phyloP scores from a whole-genome alignment of 2,888 invertebrate genomes.

The Drosophila paucipuncta region DNA sequence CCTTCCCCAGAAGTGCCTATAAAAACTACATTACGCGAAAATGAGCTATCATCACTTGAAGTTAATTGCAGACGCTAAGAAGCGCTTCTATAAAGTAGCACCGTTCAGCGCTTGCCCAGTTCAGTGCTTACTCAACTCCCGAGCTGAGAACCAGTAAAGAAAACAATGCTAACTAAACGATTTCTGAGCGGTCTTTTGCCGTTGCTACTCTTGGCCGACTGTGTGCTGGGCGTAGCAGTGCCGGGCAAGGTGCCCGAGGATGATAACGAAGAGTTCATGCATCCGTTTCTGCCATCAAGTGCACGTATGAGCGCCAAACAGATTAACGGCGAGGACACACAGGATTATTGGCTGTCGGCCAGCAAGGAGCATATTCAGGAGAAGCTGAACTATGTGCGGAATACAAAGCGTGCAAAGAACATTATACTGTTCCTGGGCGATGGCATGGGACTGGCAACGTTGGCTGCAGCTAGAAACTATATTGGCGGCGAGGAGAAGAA shows the following conservation, averaged over 20 bases:
- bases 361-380: slow-evolving; percentile 69
- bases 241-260: slow-evolving; percentile 34
- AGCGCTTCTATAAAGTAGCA: slow-evolving; percentile 56
- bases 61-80: slow-evolving; percentile 20
- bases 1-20: slow-evolving; percentile 26
- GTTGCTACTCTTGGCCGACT: slow-evolving; percentile 27
- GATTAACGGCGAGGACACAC: slow-evolving; percentile 52
- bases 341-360: slow-evolving; percentile 71
- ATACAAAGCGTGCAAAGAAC: slow-evolving; percentile 88
- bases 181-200: slow-evolving; percentile 17
- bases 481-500: slow-evolving; percentile 91
- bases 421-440: slow-evolving; percentile 94
- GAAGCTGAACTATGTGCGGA: slow-evolving; percentile 71
- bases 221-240: slow-evolving; percentile 56
- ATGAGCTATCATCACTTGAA: slow-evolving; percentile 30
- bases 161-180: slow-evolving; percentile 31
- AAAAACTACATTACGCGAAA: slow-evolving; percentile 35
- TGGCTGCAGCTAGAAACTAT: slow-evolving; percentile 91
- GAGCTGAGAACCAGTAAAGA: slow-evolving; percentile 28
- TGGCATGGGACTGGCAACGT: slow-evolving; percentile 93
- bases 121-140: slow-evolving; percentile 53
- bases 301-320: background rate
- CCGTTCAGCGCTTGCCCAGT: slow-evolving; percentile 8
- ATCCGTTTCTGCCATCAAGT: slow-evolving; percentile 56
- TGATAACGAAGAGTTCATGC: slow-evolving; percentile 64